These are phyloP conservation scores for Scaptodrosophila latifasciaeformis DNA, from an alignment of 2,888 invertebrate species.

Conservation along the genomic window DNA sequence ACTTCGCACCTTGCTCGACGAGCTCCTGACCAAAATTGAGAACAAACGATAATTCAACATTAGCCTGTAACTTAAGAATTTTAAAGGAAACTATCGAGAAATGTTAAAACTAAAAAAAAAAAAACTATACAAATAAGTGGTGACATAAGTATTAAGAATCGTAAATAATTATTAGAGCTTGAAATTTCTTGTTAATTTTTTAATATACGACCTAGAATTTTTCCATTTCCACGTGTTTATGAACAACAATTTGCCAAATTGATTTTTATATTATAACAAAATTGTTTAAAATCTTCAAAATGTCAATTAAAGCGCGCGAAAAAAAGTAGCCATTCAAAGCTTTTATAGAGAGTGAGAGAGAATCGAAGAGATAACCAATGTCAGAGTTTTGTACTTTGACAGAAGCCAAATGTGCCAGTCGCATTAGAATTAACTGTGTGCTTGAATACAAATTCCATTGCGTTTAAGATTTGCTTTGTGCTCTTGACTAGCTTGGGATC, in stretches of 20 bases:
- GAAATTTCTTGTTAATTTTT: slow-evolving; percentile 38
- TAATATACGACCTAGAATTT: too few species aligned
- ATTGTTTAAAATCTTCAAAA: not conserved
- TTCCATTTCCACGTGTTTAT: slow-evolving; percentile 16
- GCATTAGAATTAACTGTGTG: too few species aligned
- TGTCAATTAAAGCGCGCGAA: not conserved
- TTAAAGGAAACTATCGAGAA: not conserved
- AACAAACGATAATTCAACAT: slow-evolving; percentile 33
- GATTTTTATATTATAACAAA: not conserved
- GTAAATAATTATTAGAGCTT: slow-evolving; percentile 5
- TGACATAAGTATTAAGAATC: slow-evolving; percentile 11
- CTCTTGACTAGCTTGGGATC: too few species aligned
- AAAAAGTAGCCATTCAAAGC: not conserved
- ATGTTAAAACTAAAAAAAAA: not conserved
- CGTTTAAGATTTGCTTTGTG: too few species aligned
- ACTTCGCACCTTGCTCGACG: slow-evolving; percentile 63
- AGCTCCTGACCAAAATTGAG: slow-evolving; percentile 62
- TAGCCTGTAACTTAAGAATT: not conserved
- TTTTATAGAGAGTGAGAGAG: too few species aligned
- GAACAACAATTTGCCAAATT: too few species aligned
- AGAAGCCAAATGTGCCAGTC: too few species aligned
- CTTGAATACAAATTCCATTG: too few species aligned
- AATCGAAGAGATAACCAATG: too few species aligned
- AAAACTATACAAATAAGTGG: slow-evolving; percentile 11
- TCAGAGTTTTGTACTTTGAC: too few species aligned